Evolutionary conservation across 2,797 vertebrate species (phyloP).

Genomic region (Siniperca obscura): DNA sequence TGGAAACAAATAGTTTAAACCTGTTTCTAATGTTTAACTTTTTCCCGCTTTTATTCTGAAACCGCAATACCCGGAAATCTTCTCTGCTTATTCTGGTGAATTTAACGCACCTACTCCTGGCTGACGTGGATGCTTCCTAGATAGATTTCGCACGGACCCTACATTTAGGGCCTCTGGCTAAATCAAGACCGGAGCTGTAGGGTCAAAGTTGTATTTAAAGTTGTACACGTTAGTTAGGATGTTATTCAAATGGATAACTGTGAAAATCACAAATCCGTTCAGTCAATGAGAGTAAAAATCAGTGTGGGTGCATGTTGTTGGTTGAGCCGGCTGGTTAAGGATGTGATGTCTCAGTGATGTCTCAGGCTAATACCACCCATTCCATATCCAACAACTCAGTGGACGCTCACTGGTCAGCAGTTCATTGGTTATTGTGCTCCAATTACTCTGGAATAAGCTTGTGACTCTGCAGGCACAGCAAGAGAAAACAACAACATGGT

Average conservation of each 20-base stretch:
- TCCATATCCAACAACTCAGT: constrained; percentile 32
- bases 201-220: neutral
- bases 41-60: constrained; percentile 45
- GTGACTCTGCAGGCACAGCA: constrained; percentile 55
- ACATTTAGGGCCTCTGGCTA: neutral
- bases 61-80: accelerated
- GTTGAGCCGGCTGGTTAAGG: neutral
- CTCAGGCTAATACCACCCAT: constrained; percentile 33
- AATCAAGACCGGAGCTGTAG: neutral
- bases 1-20: neutral
- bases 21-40: neutral
- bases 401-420: constrained; percentile 53
- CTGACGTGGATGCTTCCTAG: constrained; percentile 46
- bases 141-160: neutral
- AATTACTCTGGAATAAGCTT: constrained; percentile 67
- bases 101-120: neutral
- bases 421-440: constrained; percentile 66
- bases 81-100: neutral
- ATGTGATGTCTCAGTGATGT: constrained; percentile 19
- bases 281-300: neutral
- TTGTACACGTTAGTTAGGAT: neutral
- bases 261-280: neutral
- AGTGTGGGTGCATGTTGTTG: neutral
- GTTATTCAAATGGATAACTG: neutral
- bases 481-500: constrained; percentile 42